Evolutionary conservation across 1,140 invertebrate species (phyloP).

Genomic region (Pristionchus pacificus): DNA sequence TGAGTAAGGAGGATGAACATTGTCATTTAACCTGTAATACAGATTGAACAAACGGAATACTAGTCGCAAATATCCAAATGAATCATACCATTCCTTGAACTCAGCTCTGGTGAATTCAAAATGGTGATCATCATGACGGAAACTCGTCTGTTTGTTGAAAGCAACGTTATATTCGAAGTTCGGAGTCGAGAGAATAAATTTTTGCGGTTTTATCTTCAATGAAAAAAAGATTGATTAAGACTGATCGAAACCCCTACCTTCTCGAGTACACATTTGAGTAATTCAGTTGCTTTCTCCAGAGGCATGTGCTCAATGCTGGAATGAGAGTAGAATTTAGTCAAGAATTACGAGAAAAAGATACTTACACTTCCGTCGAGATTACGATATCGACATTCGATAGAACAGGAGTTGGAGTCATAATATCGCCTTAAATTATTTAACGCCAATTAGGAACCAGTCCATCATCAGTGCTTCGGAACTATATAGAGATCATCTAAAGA

Average conservation of each 20-base stretch:
- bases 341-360: neutral
- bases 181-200: slow-evolving; percentile 31
- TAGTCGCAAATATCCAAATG: neutral
- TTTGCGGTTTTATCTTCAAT: slow-evolving; percentile 9
- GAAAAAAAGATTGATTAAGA: slow-evolving; percentile 7
- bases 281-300: slow-evolving; percentile 7
- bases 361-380: slow-evolving; percentile 29
- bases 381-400: slow-evolving; percentile 14
- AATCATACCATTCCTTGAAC: slow-evolving; percentile 19
- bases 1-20: neutral
- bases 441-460: too few species aligned
- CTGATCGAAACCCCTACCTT: slow-evolving; percentile 1
- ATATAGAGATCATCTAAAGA: too few species aligned
- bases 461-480: too few species aligned
- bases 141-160: slow-evolving; percentile 10
- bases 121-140: slow-evolving; percentile 31
- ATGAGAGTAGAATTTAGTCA: neutral
- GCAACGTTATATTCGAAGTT: slow-evolving; percentile 29
- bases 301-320: slow-evolving; percentile 32
- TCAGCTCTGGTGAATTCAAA: slow-evolving; percentile 29
- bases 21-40: neutral
- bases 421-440: too few species aligned
- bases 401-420: slow-evolving; percentile 14
- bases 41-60: neutral
- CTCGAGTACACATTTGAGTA: neutral